Conservation (phyloP, 2,113 vertebrate species). For the Ursus arctos region DNA sequence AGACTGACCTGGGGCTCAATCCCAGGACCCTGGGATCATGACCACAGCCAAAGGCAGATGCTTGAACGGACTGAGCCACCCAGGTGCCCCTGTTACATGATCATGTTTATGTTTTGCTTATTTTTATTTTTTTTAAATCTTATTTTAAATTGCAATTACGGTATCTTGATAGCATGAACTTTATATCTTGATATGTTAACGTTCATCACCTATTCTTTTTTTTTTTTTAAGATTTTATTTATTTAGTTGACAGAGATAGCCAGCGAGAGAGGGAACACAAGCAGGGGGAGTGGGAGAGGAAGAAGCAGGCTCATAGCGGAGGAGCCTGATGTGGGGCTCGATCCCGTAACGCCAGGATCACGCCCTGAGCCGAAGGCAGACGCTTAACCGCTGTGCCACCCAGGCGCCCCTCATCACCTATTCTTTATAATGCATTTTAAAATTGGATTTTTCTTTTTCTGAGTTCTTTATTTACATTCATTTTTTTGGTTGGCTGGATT, state of each 20-base stretch:
- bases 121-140: neutral
- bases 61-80: neutral
- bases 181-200: neutral
- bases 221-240: no score
- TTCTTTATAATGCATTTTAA: neutral
- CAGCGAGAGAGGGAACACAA: no score
- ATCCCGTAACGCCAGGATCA: no score
- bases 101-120: neutral
- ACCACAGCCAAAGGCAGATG: neutral
- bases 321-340: no score
- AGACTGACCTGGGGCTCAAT: neutral
- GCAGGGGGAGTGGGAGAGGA: no score
- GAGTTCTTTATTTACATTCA: conserved; percentile 14
- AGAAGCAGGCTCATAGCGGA: no score
- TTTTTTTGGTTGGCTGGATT: neutral
- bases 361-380: no score
- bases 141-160: neutral
- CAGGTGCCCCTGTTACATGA: neutral
- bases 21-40: neutral
- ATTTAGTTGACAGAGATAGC: no score
- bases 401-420: no score
- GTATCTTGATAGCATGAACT: neutral
- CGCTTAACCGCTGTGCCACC: no score
- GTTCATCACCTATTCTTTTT: neutral
- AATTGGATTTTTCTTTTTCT: neutral